Conservation (phyloP, 2,888 invertebrate species). For the Cancer borealis region DNA sequence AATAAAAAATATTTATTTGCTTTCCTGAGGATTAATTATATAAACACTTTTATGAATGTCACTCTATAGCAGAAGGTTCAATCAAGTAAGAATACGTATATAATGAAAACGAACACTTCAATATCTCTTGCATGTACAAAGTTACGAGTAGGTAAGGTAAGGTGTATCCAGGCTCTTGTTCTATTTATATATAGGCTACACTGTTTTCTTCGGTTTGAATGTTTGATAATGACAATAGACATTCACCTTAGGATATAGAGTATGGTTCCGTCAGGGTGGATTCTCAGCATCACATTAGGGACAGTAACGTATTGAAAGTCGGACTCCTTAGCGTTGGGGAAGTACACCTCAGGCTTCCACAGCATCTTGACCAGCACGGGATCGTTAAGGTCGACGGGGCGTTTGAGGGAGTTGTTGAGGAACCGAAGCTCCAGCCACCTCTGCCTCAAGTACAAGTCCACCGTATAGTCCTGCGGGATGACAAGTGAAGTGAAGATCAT, state of each 20-base stretch:
- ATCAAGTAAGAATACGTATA: too few relatives aligned
- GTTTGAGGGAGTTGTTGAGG: constrained; percentile 77
- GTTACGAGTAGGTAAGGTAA: too few relatives aligned
- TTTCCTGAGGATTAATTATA: too few relatives aligned
- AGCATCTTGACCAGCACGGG: constrained; percentile 78
- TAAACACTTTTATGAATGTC: too few relatives aligned
- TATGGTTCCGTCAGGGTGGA: constrained; percentile 70
- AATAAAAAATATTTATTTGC: too few relatives aligned
- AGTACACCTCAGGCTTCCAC: constrained; percentile 78
- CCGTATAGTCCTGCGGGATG: constrained; percentile 78
- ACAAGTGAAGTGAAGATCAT: too few relatives aligned
- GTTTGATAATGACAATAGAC: too few relatives aligned
- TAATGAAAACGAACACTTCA: too few relatives aligned
- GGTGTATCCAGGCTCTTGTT: too few relatives aligned
- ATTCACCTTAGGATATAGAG: constrained; percentile 71
- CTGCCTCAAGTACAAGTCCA: constrained; percentile 78
- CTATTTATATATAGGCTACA: not conserved
- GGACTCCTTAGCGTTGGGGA: constrained; percentile 76
- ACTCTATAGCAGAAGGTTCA: too few relatives aligned
- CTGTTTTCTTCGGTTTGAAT: not conserved
- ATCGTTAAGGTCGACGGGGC: constrained; percentile 78
- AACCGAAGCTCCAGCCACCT: constrained; percentile 78
- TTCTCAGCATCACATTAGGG: constrained; percentile 71
- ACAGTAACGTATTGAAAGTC: constrained; percentile 76
- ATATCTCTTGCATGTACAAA: too few relatives aligned